Base-by-base conservation (phyloP, 2,888 invertebrate genomes). In the Phalera bucephala region DNA sequence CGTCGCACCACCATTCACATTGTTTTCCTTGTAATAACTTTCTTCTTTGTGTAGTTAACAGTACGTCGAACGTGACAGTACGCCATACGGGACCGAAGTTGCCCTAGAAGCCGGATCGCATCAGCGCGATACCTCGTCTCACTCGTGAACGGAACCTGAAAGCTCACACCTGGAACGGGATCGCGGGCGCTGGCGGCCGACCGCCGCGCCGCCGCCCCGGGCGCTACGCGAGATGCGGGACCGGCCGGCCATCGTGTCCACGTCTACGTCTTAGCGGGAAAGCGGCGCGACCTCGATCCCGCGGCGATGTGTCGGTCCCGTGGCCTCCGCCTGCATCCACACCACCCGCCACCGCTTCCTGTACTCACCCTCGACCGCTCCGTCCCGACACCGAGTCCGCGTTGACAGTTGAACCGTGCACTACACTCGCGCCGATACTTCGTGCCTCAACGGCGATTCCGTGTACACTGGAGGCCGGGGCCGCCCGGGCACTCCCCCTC, bases 361-460 rank as follows among this genome's bases (percentile, higher is more conserved):
- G 39, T 53, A 64, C 64, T 64, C 60, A 67, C 67, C 63, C 32
- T 47, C 31, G 32, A 29, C 22, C 8, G 10, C 8, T 35, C 17
- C 13, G 14, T 42, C 17, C 42, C 35, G 50, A 44, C 50, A 34
- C 50, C 30, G 36, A 40, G 44, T 31, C 22, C 45, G 47, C 40
- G 49, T 51, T 37, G 37, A 45, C 47, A 37, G 49, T 43, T 35
- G 33, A 39, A 40, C 54, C 47, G 48, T 53, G 45, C 63, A 67
- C 64, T 43, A 56, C 74, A 78, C 75, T 73, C 80, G 72, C 81
- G 75, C 48, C 56, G 56, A 64, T 64, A 78, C 67, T 68, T 74
- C 56, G 71, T 80, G 76, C 76, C 76, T 61, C 68, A 64, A 58
- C 74, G 81, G 80, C 80, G 81, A 71, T 67, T 63, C 76, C 71